Conservation (phyloP, 1,140 invertebrate genomes). For the Drusus annulatus region DNA sequence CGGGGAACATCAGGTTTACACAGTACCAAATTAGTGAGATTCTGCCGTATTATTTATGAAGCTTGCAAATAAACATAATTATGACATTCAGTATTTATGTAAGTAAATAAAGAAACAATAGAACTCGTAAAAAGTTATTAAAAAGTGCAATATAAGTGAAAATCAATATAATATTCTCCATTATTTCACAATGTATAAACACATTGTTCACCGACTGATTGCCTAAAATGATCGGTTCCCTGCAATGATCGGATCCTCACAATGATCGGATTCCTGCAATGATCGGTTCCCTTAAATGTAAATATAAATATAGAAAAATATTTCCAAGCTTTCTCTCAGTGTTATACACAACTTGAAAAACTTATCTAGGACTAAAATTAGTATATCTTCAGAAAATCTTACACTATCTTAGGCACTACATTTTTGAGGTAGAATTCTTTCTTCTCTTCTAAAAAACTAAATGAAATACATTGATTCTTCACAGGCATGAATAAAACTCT, state of each 20-base stretch:
- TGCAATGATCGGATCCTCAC: background rate
- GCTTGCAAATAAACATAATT: no score
- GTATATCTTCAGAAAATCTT: constrained; percentile 40
- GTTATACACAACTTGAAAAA: constrained; percentile 11
- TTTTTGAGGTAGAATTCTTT: constrained; percentile 40
- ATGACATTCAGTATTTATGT: no score
- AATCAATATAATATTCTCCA: background rate
- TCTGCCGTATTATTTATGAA: no score
- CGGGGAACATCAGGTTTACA: no score
- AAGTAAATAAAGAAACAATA: no score
- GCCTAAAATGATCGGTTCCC: no score
- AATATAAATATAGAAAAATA: constrained; percentile 33
- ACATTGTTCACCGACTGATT: no score
- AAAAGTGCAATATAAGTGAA: background rate
- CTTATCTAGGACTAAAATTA: constrained; percentile 4
- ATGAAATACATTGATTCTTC: background rate
- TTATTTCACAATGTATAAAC: no score
- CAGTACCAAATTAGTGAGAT: no score
- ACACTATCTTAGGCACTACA: constrained; percentile 24
- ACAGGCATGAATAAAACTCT: background rate
- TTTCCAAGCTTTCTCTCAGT: constrained; percentile 10
- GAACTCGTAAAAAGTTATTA: background rate
- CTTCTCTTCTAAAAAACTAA: constrained; percentile 11
- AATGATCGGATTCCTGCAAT: background rate
- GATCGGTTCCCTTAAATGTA: constrained; percentile 15